phyloP scores from a whole-genome alignment of 2,113 vertebrate species.

The Zapornia atra region DNA sequence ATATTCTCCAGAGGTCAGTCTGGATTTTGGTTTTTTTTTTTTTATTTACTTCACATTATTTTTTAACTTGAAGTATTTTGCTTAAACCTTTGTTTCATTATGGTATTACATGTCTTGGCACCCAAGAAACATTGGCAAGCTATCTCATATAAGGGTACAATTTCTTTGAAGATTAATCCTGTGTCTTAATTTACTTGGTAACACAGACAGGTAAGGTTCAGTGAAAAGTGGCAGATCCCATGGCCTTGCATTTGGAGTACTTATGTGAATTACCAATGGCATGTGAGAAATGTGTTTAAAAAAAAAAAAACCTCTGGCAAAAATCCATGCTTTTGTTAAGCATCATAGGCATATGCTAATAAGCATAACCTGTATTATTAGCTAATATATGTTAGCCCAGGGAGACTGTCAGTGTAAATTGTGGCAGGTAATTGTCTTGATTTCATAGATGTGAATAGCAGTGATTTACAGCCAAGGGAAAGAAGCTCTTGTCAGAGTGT shows the following conservation, averaged over 20 bases:
- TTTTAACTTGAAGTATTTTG: background rate
- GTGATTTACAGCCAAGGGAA: background rate
- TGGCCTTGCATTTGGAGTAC: constrained; percentile 4
- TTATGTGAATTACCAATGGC: background rate
- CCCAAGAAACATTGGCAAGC: background rate
- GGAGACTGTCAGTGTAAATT: constrained; percentile 7
- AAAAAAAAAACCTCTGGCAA: background rate
- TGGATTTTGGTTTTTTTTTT: background rate
- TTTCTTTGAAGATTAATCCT: background rate
- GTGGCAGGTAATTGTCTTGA: constrained; percentile 40
- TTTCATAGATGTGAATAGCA: background rate
- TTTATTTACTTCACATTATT: background rate
- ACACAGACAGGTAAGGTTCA: constrained; percentile 20
- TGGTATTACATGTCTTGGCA: background rate
- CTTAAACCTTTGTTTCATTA: background rate
- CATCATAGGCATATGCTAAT: background rate
- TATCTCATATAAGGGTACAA: background rate
- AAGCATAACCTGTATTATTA: background rate
- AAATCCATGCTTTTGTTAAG: background rate
- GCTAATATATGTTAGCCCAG: background rate
- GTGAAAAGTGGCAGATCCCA: background rate
- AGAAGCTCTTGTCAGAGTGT: background rate
- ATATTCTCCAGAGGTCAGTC: background rate
- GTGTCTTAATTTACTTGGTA: background rate
- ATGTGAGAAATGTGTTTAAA: background rate